phyloP scores from a whole-genome alignment of 2,113 vertebrate species.

The Sakesphorus luctuosus region DNA sequence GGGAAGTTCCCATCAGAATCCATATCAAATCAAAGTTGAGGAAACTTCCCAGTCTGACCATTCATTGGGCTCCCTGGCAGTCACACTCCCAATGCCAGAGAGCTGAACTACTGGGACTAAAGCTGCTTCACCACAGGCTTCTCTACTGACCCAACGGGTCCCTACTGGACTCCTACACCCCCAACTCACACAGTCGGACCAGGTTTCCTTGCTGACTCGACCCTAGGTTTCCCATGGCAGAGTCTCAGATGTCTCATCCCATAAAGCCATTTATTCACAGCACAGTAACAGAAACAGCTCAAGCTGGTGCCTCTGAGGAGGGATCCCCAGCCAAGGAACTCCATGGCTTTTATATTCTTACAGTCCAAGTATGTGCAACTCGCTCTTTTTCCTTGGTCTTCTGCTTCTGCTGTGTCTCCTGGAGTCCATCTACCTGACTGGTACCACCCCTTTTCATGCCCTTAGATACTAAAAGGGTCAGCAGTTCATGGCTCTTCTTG shows the following conservation, averaged over 20 bases:
- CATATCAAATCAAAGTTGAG: neutral
- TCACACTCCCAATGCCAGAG: neutral
- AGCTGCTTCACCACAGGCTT: neutral
- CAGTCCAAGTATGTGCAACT: neutral
- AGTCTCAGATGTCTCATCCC: neutral
- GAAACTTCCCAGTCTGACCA: neutral
- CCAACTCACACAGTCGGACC: neutral
- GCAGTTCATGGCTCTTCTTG: neutral
- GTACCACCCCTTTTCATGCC: neutral
- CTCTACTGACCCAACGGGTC: fast-evolving
- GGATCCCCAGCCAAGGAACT: neutral
- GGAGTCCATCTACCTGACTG: neutral
- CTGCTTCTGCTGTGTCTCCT: neutral
- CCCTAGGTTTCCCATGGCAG: neutral
- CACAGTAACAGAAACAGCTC: neutral
- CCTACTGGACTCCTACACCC: neutral
- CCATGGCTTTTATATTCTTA: neutral
- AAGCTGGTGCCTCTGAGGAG: neutral
- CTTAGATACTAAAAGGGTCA: neutral
- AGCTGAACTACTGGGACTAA: neutral
- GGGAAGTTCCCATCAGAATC: neutral
- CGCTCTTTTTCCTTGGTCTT: neutral
- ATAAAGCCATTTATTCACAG: neutral
- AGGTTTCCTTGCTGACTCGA: neutral
- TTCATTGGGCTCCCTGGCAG: neutral